Evolutionary conservation across 2,797 vertebrate genomes (phyloP).

Genomic region (Brotula barbata): DNA sequence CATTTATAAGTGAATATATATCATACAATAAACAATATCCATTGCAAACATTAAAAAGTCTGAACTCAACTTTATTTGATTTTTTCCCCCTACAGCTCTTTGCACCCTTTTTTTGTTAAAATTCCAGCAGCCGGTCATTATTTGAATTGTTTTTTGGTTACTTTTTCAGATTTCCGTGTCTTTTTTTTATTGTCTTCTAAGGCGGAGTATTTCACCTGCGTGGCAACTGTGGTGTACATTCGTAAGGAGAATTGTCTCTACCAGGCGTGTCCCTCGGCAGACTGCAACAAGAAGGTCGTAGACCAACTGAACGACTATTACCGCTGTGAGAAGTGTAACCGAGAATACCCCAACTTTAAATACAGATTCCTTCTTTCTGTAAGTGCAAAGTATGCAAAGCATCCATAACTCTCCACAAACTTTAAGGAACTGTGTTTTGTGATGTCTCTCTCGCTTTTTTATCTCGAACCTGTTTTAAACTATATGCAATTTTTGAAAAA

Average conservation of each 20-base stretch:
- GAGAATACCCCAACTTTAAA: conserved; percentile 89
- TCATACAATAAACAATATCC: no score
- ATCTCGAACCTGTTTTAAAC: no score
- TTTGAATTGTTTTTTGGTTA: conserved; percentile 23
- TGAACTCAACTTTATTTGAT: no score
- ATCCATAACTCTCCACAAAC: conserved; percentile 2
- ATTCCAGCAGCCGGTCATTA: conserved; percentile 32
- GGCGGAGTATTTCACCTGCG: conserved; percentile 92
- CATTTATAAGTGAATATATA: no score
- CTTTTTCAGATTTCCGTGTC: conserved; percentile 27
- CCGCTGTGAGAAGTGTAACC: conserved; percentile 92
- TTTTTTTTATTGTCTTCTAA: conserved; percentile 57
- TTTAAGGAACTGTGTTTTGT: conserved; percentile 22
- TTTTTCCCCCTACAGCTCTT: no score
- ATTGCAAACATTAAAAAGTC: no score
- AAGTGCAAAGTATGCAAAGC: conserved; percentile 63
- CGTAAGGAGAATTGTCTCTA: conserved; percentile 95
- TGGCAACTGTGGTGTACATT: conserved; percentile 86
- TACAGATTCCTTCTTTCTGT: conserved; percentile 92
- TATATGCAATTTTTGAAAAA: no score
- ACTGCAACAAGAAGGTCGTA: conserved; percentile 96
- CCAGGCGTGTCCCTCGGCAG: conserved; percentile 88
- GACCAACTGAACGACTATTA: conserved; percentile 90
- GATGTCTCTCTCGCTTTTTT: no score
- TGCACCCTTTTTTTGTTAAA: no score